Percentiles rank a stretch among this genome's conserved stretches.
Evolutionary conservation across 2,888 invertebrate genomes (phyloP).

Genomic region (Lymantria monacha): DNA sequence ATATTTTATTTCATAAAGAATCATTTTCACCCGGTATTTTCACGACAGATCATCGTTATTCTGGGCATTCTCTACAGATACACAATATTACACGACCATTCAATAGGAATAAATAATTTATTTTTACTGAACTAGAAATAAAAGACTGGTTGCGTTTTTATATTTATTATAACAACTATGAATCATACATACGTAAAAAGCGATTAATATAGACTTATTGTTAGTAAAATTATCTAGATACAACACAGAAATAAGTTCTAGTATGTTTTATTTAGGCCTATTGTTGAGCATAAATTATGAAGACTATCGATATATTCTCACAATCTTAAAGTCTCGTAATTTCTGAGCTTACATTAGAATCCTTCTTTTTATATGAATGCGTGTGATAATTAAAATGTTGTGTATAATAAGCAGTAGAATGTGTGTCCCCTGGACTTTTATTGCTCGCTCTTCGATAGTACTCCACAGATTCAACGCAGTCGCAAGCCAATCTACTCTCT

Average conservation of each 20-base stretch:
- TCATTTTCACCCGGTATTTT: too few species aligned
- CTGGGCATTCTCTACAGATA: too few species aligned
- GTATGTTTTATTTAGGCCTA: conserved; percentile 33
- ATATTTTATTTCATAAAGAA: too few species aligned
- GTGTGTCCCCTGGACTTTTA: conserved; percentile 61
- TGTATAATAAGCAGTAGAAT: conserved; percentile 63
- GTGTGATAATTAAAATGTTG: conserved; percentile 77
- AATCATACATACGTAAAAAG: conserved; percentile 35
- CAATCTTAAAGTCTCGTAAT: conserved; percentile 83
- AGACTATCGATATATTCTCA: conserved; percentile 22
- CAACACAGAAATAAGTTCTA: not conserved
- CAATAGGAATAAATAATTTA: too few species aligned
- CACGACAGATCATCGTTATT: too few species aligned
- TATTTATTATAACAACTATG: conserved; percentile 51
- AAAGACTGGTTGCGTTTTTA: not conserved
- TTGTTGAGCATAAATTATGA: conserved; percentile 46
- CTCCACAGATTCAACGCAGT: conserved; percentile 82
- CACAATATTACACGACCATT: too few species aligned
- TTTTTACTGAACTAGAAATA: not conserved
- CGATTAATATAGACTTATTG: conserved; percentile 22
- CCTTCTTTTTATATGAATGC: conserved; percentile 75
- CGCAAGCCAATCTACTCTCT: conserved; percentile 87
- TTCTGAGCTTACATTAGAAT: conserved; percentile 85
- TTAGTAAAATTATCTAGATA: conserved; percentile 17
- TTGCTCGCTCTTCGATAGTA: conserved; percentile 62